Percentiles rank a stretch among this genome's conserved stretches.
Conservation (phyloP, 1,140 invertebrate species). For the Phenacoccus solenopsis region DNA sequence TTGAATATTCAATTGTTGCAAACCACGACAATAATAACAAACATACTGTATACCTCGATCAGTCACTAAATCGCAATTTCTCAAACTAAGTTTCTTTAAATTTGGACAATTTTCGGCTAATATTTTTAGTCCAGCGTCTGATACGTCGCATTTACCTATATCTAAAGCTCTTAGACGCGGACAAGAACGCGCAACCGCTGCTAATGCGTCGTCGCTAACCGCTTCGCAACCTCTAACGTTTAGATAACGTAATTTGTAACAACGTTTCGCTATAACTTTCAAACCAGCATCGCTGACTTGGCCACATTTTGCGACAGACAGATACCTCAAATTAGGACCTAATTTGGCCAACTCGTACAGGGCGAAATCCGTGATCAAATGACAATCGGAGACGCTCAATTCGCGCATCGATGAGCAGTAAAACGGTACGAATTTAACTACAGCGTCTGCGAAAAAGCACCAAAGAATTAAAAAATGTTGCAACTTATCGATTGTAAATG, state of each 20-base stretch:
- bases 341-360: constrained; percentile 78
- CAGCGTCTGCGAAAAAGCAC: constrained; percentile 44
- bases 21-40: constrained; percentile 70
- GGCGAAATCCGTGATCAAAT: constrained; percentile 78
- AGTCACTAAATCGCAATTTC: constrained; percentile 78
- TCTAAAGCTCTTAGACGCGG: constrained; percentile 71
- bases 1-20: constrained; percentile 82
- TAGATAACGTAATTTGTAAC: constrained; percentile 78
- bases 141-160: constrained; percentile 84
- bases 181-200: constrained; percentile 67
- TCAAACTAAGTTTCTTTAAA: constrained; percentile 74
- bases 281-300: constrained; percentile 70
- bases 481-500: neutral
- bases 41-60: constrained; percentile 74
- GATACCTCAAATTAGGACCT: constrained; percentile 66
- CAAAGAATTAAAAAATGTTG: neutral
- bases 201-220: constrained; percentile 76
- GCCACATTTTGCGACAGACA: constrained; percentile 81
- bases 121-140: constrained; percentile 68
- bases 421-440: constrained; percentile 66
- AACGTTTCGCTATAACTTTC: constrained; percentile 72
- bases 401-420: constrained; percentile 73
- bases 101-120: constrained; percentile 80
- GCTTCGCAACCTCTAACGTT: constrained; percentile 85
- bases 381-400: constrained; percentile 79